These are phyloP conservation scores for Campoletis raptor DNA, from an alignment of 2,888 invertebrate genomes.

Conservation along the genomic window DNA sequence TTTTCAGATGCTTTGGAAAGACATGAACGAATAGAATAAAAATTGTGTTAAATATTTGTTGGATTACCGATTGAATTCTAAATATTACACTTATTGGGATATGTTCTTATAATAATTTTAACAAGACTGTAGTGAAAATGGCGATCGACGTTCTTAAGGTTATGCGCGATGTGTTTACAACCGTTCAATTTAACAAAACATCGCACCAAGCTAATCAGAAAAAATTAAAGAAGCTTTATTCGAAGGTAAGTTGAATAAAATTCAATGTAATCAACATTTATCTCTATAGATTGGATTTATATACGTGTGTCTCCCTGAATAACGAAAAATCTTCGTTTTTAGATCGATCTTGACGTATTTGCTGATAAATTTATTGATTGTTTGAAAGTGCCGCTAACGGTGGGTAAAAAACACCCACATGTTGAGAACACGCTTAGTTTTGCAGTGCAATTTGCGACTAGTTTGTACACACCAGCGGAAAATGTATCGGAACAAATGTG, in stretches of 20 bases:
- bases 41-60: background rate
- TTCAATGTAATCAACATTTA: background rate
- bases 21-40: background rate
- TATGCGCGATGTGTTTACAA: constrained; percentile 86
- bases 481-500: constrained; percentile 84
- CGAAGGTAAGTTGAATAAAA: constrained; percentile 85
- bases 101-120: background rate
- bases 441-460: constrained; percentile 89
- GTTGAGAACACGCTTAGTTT: constrained; percentile 90
- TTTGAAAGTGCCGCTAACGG: constrained; percentile 77
- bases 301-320: too few species aligned
- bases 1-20: background rate
- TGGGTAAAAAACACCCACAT: constrained; percentile 89
- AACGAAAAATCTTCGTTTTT: constrained; percentile 72
- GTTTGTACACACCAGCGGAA: constrained; percentile 84
- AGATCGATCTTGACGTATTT: constrained; percentile 87
- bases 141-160: constrained; percentile 43
- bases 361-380: constrained; percentile 82
- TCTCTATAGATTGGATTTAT: too few species aligned
- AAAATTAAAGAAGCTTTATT: constrained; percentile 88
- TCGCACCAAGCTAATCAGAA: constrained; percentile 89
- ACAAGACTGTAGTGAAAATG: constrained; percentile 1
- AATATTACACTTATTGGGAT: background rate
- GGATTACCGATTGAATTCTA: background rate
- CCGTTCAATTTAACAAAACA: constrained; percentile 88